A percentile compares a stretch with the other conserved stretches of the same genome.
phyloP scores from a whole-genome alignment of 2,888 invertebrate species.

The Nymphalis urticae region DNA sequence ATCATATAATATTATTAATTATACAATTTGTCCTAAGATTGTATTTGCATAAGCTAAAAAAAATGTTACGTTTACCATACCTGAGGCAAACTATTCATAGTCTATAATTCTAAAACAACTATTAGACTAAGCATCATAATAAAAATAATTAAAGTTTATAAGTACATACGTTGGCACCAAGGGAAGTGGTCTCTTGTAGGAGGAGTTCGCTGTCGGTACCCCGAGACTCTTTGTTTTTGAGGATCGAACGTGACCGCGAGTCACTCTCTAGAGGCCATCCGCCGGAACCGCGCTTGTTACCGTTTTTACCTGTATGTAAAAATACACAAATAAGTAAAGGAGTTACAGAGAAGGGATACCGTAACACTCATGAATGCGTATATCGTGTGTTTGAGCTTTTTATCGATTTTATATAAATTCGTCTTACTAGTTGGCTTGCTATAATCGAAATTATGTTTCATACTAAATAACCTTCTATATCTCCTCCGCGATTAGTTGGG shows the following conservation, averaged over 20 bases:
- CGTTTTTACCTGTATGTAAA: conserved; percentile 69
- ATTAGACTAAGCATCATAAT: not conserved
- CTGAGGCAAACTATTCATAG: no score
- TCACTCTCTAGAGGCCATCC: conserved; percentile 73
- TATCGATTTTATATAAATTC: no score
- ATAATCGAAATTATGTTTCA: no score
- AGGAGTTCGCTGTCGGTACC: conserved; percentile 80
- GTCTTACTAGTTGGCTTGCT: no score
- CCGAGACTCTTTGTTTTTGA: conserved; percentile 78
- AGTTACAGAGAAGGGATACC: no score
- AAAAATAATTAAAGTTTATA: not conserved
- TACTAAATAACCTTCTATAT: no score
- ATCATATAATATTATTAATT: not conserved
- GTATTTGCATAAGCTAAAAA: no score
- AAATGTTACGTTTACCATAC: no score
- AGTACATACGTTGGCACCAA: conserved; percentile 71
- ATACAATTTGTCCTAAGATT: not conserved
- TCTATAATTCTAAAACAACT: no score
- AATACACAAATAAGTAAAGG: not conserved
- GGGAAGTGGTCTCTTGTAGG: conserved; percentile 74
- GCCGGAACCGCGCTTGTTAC: conserved; percentile 67
- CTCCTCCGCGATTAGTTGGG: no score
- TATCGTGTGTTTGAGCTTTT: not conserved
- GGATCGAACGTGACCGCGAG: conserved; percentile 74
- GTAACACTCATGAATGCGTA: not conserved